Percentiles rank a stretch among this genome's conserved stretches.
Evolutionary conservation across 2,113 vertebrate species (phyloP).

Genomic region (Columba janthina): DNA sequence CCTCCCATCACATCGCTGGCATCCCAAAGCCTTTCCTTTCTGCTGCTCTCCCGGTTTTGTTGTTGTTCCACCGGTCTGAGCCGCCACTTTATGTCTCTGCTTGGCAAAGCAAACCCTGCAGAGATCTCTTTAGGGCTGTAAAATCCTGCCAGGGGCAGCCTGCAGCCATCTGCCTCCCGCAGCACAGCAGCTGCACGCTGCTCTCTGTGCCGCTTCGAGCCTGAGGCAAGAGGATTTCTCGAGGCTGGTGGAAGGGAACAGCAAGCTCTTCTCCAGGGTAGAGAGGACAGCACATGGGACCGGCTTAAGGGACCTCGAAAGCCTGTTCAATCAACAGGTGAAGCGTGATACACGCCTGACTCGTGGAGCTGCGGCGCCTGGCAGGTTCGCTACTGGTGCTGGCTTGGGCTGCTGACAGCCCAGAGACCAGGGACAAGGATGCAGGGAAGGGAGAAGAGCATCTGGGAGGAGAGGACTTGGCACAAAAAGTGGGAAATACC

Average conservation of each 20-base stretch:
- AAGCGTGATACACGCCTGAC: accelerated
- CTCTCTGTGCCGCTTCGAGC: accelerated
- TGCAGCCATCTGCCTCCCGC: background rate
- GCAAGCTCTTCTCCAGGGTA: background rate
- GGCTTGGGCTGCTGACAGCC: background rate
- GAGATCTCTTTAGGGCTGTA: background rate
- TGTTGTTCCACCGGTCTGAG: background rate
- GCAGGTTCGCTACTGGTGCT: background rate
- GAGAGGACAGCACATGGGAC: background rate
- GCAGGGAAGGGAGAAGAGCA: background rate
- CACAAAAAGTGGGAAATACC: background rate
- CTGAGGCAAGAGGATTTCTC: background rate
- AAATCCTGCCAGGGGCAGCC: background rate
- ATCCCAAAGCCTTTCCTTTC: background rate
- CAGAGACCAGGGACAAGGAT: background rate
- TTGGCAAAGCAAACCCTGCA: background rate
- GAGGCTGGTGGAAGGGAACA: background rate
- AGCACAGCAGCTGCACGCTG: background rate
- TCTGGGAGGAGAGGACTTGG: background rate
- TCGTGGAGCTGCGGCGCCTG: background rate
- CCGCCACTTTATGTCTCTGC: background rate
- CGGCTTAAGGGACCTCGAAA: background rate
- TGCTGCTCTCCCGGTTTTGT: background rate
- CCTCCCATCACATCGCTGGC: background rate
- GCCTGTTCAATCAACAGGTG: background rate